Evolutionary conservation across 2,888 invertebrate genomes (phyloP).

Genomic region (Tryphoninae sp.): DNA sequence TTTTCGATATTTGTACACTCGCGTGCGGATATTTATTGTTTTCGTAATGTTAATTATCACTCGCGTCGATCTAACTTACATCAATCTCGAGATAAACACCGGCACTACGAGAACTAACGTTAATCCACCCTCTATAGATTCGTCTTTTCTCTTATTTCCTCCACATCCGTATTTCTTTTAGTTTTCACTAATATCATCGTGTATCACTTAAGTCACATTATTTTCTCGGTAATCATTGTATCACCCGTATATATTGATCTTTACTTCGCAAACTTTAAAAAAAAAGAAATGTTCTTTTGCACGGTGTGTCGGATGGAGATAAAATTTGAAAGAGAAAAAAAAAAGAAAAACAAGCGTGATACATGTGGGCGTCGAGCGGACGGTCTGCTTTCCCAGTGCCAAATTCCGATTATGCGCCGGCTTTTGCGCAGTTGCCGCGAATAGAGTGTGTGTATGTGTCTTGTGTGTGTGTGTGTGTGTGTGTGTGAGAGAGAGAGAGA

Average conservation of each 20-base stretch:
- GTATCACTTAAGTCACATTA: too few relatives aligned
- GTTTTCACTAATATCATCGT: background rate
- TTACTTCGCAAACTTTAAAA: background rate
- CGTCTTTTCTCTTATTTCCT: background rate
- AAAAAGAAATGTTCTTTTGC: background rate
- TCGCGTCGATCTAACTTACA: slow-evolving; percentile 28
- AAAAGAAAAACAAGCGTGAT: background rate
- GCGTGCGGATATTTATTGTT: background rate
- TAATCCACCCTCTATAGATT: slow-evolving; percentile 21
- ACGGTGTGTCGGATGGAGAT: background rate
- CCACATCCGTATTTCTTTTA: too few relatives aligned
- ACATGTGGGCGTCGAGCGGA: slow-evolving; percentile 39
- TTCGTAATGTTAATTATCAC: slow-evolving; percentile 42
- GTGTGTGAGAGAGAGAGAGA: slow-evolving; percentile 14
- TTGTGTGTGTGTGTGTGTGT: slow-evolving; percentile 11
- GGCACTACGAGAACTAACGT: slow-evolving; percentile 1
- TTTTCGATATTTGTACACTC: too few relatives aligned
- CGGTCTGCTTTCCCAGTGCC: slow-evolving; percentile 36
- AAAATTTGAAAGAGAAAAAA: background rate
- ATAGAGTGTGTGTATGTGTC: slow-evolving; percentile 8
- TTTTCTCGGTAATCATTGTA: too few relatives aligned
- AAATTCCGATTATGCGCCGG: slow-evolving; percentile 58
- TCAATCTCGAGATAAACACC: slow-evolving; percentile 26
- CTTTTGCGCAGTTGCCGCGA: slow-evolving; percentile 62
- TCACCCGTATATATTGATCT: slow-evolving; percentile 8